Evolutionary conservation across 2,797 vertebrate species (phyloP), one percentile per base, ranked within the genome.

Genomic region (Microctenopoma steveboyesi): DNA sequence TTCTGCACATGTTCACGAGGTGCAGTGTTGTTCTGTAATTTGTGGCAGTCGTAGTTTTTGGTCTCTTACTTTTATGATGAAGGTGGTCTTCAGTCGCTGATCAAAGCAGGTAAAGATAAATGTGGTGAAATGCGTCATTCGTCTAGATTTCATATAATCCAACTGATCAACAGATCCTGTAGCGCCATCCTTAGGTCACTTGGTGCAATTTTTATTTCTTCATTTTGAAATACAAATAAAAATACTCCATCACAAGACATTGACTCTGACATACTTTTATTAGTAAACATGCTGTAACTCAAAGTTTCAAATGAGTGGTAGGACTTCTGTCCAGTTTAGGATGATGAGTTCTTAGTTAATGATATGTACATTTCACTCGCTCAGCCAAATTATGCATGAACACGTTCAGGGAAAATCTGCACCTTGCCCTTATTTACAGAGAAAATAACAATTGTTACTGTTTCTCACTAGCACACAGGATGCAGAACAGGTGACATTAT

Each of bases 121-220:
- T 53, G 52, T 47, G 16, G 11, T 9, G 18, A 67, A 28, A 50
- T 9, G 60, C 9, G 8, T 13, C 11, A 14, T 6, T 13, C 9
- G 14, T 8, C 12, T 3, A 4, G 4, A 15, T 42, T 62, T 65
- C 25, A 59, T 37, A 30, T 18, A 15, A n/a, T 65, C 4, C 35
- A 11, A 28, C 37, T 12, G 9, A 13, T 30, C 16, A 42, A 9
- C 27, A 27, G 6, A 51, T 39, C 4, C 48, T 56, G 25, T 62
- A 63, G 71, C 55, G 75, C 68, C 72, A 51, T 55, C 71, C 12
- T 33, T 11, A 28, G 74, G 53, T 40, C 54, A 62, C 9, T 7
- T 6, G 2, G 51, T 42, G 77, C 22, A 61, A 16, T 56, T 15
- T 6, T n/a, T 11, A 4, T 30, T 30, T 30, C 28, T 30, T 6